These are phyloP conservation scores for Muscicapa comitata DNA, from an alignment of 2,797 vertebrate species.

Conservation along the genomic window DNA sequence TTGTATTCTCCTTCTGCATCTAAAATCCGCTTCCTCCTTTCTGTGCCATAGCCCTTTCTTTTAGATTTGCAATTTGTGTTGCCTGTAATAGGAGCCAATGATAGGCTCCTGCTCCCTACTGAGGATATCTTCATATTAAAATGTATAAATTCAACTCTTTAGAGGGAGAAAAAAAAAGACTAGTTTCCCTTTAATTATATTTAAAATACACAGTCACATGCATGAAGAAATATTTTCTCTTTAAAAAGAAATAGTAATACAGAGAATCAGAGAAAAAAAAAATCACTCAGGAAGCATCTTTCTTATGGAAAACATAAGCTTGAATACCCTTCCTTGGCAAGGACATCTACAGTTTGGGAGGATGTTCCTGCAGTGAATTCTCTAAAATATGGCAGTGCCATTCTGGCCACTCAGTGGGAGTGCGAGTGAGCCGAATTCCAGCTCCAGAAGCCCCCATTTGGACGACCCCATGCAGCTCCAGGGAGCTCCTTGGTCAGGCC, in stretches of 20 bases:
- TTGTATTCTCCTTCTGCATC: constrained; percentile 62
- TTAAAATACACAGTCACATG: constrained; percentile 36
- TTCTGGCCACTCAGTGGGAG: neutral
- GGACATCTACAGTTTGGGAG: constrained; percentile 14
- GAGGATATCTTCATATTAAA: constrained; percentile 74
- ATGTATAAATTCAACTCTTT: constrained; percentile 72
- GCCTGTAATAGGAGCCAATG: constrained; percentile 72
- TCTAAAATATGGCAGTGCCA: neutral
- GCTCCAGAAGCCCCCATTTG: neutral
- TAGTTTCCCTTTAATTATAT: constrained; percentile 67
- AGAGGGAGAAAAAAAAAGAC: constrained; percentile 18
- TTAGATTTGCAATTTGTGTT: constrained; percentile 68
- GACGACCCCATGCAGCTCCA: neutral
- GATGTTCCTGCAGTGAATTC: constrained; percentile 26
- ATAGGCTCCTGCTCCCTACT: constrained; percentile 68
- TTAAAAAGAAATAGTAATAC: neutral
- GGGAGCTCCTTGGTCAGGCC: neutral
- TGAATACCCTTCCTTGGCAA: constrained; percentile 34
- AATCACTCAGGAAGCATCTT: constrained; percentile 22
- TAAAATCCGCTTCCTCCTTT: constrained; percentile 58
- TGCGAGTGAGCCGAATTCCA: fast-evolving
- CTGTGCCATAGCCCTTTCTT: constrained; percentile 48
- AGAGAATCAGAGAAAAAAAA: neutral
- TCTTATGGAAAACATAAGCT: constrained; percentile 56
- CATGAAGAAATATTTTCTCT: neutral